Conservation (phyloP, 2,113 vertebrate genomes). For the Laterallus jamaicensis region DNA sequence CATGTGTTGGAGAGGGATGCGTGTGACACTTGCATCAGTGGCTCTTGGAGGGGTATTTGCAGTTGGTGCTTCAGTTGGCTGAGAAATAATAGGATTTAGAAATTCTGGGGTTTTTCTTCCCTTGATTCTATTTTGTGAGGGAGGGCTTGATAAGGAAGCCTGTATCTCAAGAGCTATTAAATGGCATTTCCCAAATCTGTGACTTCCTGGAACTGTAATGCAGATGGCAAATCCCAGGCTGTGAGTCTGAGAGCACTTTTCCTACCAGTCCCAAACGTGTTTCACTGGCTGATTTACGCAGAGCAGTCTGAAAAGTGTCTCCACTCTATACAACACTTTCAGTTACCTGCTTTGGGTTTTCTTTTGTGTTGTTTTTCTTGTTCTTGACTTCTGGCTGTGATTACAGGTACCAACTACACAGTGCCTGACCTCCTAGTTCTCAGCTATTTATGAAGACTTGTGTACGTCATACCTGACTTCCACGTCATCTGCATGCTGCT, state of each 20-base stretch:
- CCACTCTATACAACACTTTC: neutral
- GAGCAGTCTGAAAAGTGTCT: neutral
- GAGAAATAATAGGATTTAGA: neutral
- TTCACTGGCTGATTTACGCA: neutral
- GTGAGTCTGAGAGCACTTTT: neutral
- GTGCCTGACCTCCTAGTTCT: neutral
- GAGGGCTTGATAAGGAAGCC: neutral
- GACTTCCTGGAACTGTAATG: neutral
- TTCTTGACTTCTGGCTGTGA: neutral
- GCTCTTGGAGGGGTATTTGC: neutral
- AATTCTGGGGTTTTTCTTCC: neutral
- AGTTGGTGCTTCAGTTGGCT: neutral
- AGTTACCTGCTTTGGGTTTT: neutral
- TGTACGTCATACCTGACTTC: accelerated
- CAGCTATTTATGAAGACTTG: neutral
- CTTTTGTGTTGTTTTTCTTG: neutral
- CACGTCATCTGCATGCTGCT: neutral
- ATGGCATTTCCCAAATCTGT: neutral
- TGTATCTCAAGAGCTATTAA: neutral
- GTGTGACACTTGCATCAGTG: accelerated
- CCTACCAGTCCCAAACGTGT: accelerated
- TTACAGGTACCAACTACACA: neutral
- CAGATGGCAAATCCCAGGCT: neutral
- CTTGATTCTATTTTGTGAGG: neutral
- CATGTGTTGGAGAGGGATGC: neutral